Evolutionary conservation across 2,888 invertebrate species (phyloP).

Genomic region (Yponomeuta cagnagella): DNA sequence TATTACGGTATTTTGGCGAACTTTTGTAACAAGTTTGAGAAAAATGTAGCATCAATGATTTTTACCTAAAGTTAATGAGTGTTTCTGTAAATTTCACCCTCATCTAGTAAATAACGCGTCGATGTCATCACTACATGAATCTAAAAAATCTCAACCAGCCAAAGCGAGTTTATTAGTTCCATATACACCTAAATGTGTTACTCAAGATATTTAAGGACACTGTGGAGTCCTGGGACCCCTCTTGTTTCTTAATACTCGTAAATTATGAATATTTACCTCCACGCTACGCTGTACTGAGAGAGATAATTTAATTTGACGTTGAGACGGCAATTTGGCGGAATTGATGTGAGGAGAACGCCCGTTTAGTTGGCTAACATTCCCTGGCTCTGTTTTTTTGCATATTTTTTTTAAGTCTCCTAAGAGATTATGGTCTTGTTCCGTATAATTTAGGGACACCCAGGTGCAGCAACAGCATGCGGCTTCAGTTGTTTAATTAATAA

Average conservation of each 20-base stretch:
- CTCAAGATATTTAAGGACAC: constrained; percentile 14
- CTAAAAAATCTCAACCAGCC: background rate
- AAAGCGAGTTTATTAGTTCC: constrained; percentile 4
- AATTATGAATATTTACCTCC: constrained; percentile 69
- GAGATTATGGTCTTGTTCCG: constrained; percentile 26
- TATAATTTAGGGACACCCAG: constrained; percentile 60
- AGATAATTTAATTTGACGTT: constrained; percentile 63
- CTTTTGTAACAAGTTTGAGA: background rate
- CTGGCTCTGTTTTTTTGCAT: background rate
- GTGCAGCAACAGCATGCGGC: constrained; percentile 50
- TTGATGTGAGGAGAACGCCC: constrained; percentile 52
- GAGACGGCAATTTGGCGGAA: constrained; percentile 55
- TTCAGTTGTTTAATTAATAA: constrained; percentile 57
- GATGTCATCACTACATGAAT: background rate
- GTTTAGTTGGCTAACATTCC: constrained; percentile 22
- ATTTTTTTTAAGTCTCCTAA: constrained; percentile 29
- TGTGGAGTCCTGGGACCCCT: constrained; percentile 35
- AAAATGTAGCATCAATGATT: background rate
- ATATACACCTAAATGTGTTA: constrained; percentile 10
- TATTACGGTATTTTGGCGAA: too few species aligned
- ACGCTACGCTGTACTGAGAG: constrained; percentile 59
- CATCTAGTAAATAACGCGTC: background rate
- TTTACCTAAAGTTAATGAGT: background rate
- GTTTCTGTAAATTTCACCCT: background rate
- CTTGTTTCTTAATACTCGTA: constrained; percentile 55